A percentile compares a stretch with the other conserved stretches of the same genome.
Evolutionary conservation across 1,140 invertebrate species (phyloP).

Genomic region (Drosophila ercepeae): DNA sequence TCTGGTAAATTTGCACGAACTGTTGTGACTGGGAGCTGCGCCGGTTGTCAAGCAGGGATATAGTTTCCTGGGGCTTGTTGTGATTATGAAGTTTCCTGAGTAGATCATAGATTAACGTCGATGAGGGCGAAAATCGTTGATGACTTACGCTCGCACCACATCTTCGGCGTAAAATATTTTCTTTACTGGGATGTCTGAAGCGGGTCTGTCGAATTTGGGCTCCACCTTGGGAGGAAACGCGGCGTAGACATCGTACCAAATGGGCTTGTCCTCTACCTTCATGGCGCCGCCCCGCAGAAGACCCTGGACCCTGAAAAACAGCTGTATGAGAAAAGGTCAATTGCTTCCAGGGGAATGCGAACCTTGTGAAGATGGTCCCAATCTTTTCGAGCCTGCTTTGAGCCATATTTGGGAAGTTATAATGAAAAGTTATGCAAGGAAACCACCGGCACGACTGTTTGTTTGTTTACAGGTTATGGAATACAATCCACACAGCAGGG

Average conservation of each 20-base stretch:
- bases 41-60: constrained; percentile 84
- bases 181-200: constrained; percentile 85
- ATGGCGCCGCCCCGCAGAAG: constrained; percentile 90
- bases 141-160: constrained; percentile 91
- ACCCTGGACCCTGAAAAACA: constrained; percentile 87
- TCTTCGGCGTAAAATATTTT: constrained; percentile 95
- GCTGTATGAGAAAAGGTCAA: constrained; percentile 42
- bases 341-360: background rate
- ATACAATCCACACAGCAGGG: background rate
- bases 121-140: background rate
- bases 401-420: constrained; percentile 85
- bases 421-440: constrained; percentile 12
- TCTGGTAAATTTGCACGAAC: constrained; percentile 86
- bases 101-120: rapidly evolving
- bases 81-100: constrained; percentile 86
- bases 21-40: constrained; percentile 85
- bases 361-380: constrained; percentile 89
- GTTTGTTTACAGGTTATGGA: background rate
- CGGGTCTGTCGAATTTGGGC: constrained; percentile 88
- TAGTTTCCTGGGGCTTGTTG: constrained; percentile 84
- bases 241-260: constrained; percentile 96
- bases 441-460: background rate
- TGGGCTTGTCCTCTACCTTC: constrained; percentile 90
- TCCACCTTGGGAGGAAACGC: constrained; percentile 93
- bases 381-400: constrained; percentile 89